A percentile compares a stretch with the other conserved stretches of the same genome.
Conservation (phyloP, 2,888 invertebrate genomes). For the Steinernema hermaphroditum region DNA sequence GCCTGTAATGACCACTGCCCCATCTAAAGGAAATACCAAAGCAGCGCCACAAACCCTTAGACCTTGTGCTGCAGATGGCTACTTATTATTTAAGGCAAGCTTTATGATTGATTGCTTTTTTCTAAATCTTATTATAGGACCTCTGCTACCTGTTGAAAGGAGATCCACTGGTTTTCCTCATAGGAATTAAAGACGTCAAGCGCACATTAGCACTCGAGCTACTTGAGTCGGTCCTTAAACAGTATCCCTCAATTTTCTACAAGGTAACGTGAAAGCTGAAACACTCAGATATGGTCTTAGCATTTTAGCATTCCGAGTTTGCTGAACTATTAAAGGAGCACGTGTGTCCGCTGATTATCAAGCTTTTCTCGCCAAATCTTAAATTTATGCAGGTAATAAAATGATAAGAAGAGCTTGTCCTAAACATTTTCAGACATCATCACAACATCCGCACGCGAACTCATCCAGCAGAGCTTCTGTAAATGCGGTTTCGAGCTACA, state of each 20-base stretch:
- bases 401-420: not conserved
- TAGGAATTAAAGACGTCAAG: slow-evolving; percentile 94
- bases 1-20: slow-evolving; percentile 38
- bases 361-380: slow-evolving; percentile 96
- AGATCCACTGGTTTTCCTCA: slow-evolving; percentile 91
- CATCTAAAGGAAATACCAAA: slow-evolving; percentile 11
- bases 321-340: slow-evolving; percentile 90
- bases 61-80: slow-evolving; percentile 77
- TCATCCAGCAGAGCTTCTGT: slow-evolving; percentile 10
- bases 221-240: slow-evolving; percentile 84
- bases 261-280: slow-evolving; percentile 59
- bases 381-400: slow-evolving; percentile 76
- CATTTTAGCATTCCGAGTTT: slow-evolving; percentile 74
- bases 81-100: slow-evolving; percentile 81
- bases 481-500: slow-evolving; percentile 29
- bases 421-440: not conserved
- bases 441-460: slow-evolving; percentile 33
- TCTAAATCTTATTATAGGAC: slow-evolving; percentile 73
- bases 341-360: slow-evolving; percentile 96
- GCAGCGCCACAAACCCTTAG: slow-evolving; percentile 75
- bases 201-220: slow-evolving; percentile 93
- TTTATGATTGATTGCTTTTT: slow-evolving; percentile 25
- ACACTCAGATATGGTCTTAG: not conserved
- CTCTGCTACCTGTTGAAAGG: slow-evolving; percentile 93
- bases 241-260: slow-evolving; percentile 70